A percentile compares a stretch with the other conserved stretches of the same genome.
These are phyloP conservation scores for Papilio aristodemus DNA, from an alignment of 1,140 invertebrate genomes.

Conservation along the genomic window DNA sequence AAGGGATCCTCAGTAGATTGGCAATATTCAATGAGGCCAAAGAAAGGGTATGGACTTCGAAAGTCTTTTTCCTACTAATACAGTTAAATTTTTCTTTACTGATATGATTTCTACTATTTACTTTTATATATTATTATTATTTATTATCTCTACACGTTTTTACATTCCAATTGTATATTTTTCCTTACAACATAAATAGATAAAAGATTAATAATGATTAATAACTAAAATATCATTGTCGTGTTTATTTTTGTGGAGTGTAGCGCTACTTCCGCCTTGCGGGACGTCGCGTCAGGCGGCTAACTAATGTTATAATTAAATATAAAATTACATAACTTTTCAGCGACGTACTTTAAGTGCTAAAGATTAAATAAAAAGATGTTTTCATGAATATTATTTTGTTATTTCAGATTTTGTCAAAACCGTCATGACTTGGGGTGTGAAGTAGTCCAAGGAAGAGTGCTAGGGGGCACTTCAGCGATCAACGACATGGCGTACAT, in stretches of 20 bases:
- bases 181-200: no score
- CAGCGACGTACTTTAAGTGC: background rate
- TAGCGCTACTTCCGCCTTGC: no score
- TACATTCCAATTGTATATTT: no score
- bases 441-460: slow-evolving; percentile 82
- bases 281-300: background rate
- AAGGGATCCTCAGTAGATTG: slow-evolving; percentile 84
- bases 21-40: slow-evolving; percentile 85
- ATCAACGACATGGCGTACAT: slow-evolving; percentile 93
- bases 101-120: no score
- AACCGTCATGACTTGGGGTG: slow-evolving; percentile 58
- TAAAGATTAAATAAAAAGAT: background rate
- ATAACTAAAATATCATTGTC: no score
- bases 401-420: slow-evolving; percentile 65
- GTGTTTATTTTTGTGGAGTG: no score
- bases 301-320: background rate
- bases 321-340: background rate
- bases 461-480: slow-evolving; percentile 87
- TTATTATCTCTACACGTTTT: no score
- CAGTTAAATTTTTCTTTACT: no score
- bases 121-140: no score
- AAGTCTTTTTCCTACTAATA: slow-evolving; percentile 21
- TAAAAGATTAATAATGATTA: no score
- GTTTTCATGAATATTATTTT: background rate
- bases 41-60: slow-evolving; percentile 77